Percentiles rank a stretch among this genome's conserved stretches.
Evolutionary conservation across 2,888 invertebrate species (phyloP).

Genomic region (Nasonovia ribisnigri): DNA sequence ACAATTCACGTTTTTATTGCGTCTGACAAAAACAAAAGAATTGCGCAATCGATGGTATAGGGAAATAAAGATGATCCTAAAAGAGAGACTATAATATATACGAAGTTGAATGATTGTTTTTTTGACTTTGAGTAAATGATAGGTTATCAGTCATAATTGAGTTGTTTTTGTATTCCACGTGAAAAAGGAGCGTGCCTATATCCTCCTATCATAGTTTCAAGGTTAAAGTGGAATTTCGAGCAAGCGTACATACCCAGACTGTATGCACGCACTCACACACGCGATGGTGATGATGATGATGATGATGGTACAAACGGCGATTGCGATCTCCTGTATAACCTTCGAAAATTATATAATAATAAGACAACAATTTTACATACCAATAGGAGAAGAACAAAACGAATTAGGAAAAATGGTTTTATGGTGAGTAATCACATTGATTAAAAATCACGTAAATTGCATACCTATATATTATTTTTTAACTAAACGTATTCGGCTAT

Average conservation of each 20-base stretch:
- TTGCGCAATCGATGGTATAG: background rate
- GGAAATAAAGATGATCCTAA: background rate
- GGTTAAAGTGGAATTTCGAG: slow-evolving; percentile 43
- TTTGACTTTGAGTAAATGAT: slow-evolving; percentile 37
- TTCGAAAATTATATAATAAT: slow-evolving; percentile 34
- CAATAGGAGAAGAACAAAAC: background rate
- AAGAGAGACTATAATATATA: background rate
- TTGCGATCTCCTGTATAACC: slow-evolving; percentile 45
- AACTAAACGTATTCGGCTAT: background rate
- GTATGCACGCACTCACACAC: background rate
- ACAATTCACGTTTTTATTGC: background rate
- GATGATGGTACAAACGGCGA: background rate
- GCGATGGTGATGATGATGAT: background rate
- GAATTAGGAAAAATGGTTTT: background rate
- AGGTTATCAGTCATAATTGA: slow-evolving; percentile 51
- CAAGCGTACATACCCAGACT: background rate
- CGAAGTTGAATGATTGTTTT: slow-evolving; percentile 27
- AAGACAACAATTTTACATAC: slow-evolving; percentile 18
- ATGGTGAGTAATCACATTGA: background rate
- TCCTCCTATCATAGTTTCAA: slow-evolving; percentile 38
- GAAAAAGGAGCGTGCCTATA: slow-evolving; percentile 9
- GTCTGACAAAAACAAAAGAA: background rate
- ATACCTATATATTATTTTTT: background rate
- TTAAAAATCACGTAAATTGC: slow-evolving; percentile 35
- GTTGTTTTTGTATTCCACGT: slow-evolving; percentile 19